These are phyloP conservation scores for Drosophila mercatorum DNA, from an alignment of 2,888 invertebrate genomes.

Conservation along the genomic window DNA sequence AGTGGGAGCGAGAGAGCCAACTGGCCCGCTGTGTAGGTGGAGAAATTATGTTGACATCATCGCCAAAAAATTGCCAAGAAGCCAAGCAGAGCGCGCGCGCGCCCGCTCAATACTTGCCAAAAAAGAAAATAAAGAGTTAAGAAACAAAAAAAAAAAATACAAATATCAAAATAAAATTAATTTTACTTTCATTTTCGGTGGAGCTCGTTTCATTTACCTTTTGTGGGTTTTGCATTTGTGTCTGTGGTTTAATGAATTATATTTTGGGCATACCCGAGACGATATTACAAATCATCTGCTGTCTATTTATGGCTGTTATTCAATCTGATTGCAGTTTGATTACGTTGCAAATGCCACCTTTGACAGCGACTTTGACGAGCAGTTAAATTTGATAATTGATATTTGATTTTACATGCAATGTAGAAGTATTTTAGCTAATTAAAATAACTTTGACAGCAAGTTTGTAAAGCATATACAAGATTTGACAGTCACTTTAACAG, in stretches of 20 bases:
- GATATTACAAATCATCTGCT: constrained; percentile 31
- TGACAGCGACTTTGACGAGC: constrained; percentile 15
- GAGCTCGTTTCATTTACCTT: constrained; percentile 44
- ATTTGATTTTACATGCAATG: not conserved
- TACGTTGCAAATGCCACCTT: constrained; percentile 22
- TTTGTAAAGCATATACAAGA: not conserved
- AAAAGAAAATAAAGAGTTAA: constrained; percentile 12
- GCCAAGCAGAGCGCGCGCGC: constrained; percentile 44
- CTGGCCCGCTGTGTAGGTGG: constrained; percentile 74
- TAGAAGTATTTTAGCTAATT: not conserved
- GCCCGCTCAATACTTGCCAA: constrained; percentile 50
- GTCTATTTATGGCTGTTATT: constrained; percentile 37
- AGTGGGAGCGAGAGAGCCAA: constrained; percentile 14
- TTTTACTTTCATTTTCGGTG: constrained; percentile 78
- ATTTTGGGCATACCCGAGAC: constrained; percentile 22
- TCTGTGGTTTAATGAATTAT: constrained; percentile 41
- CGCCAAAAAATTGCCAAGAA: constrained; percentile 74
- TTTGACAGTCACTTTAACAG: not conserved
- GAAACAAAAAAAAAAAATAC: constrained; percentile 24
- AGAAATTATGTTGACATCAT: constrained; percentile 81
- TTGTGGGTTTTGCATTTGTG: constrained; percentile 10
- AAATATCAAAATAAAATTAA: constrained; percentile 64
- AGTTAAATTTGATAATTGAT: constrained; percentile 1
- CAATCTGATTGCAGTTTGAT: constrained; percentile 60
- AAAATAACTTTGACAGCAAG: not conserved